Evolutionary conservation across 2,888 invertebrate species (phyloP), one percentile per base, ranked within the genome.

Genomic region (Lissonota sp.): DNA sequence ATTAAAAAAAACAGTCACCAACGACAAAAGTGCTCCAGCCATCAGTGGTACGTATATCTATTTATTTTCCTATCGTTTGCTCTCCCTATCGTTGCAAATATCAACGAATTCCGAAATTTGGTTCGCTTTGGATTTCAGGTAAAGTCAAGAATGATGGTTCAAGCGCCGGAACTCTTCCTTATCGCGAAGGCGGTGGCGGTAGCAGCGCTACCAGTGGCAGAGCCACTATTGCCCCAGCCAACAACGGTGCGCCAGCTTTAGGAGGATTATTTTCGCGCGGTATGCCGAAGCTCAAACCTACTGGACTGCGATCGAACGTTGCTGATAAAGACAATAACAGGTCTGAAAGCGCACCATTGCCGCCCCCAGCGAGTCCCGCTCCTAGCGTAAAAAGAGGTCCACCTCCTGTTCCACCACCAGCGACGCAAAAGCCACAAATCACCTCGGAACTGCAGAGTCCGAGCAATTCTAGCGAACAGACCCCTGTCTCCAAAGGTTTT

Each of bases 1-100:
- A 88, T 93, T 98, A 84, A 98, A 97, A 92, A 98, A 98, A 93
- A 94, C 97, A 71, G 95, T 96, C 0, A 98, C 98, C n/a, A 96
- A 96, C 88, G 98, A 98, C 91, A 97, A 97, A 93, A 98, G 98
- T 94, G 96, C 95, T 69, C 98, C 98, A 0, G 92, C 94, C 66
- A 93, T 97, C 85, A 93, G 95, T 86, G 97, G 97, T 93, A 94
- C 94, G 92, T 86, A 67, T 53, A n/a, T n/a, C n/a, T n/a, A n/a
- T n/a, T n/a, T n/a, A 3, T 26, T 3, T 26, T 26, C 26, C 26
- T 3, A 26, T 26, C 26, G 1, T 1, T 26, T 26, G 26, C 3
- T 26, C 26, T 26, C 26, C 26, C 26, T 3, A 26, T 26, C 26
- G 26, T 26, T 26, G 26, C 26, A 26, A n/a, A 26, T 26, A 26